phyloP scores from a whole-genome alignment of 1,140 invertebrate species.

The Pantala flavescens region DNA sequence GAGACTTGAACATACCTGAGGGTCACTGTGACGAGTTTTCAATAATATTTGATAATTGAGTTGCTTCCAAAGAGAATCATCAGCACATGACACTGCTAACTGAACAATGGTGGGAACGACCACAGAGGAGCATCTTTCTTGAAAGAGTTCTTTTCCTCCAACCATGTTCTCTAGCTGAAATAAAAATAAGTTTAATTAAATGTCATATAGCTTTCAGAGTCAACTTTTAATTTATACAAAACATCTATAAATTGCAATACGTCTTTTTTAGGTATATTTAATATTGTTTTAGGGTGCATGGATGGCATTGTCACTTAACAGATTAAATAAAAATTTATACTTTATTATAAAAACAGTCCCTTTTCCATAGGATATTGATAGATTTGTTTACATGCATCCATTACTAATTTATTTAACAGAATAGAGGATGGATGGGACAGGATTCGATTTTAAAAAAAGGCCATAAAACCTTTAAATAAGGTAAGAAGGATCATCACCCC shows the following conservation, averaged over 20 bases:
- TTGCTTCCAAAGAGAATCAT: constrained; percentile 79
- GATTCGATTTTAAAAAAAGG: too few relatives aligned
- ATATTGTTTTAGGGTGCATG: too few relatives aligned
- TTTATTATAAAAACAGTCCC: too few relatives aligned
- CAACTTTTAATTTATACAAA: constrained; percentile 14
- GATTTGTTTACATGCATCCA: too few relatives aligned
- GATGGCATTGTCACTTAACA: too few relatives aligned
- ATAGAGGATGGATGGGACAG: too few relatives aligned
- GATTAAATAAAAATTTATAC: too few relatives aligned
- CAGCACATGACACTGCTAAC: constrained; percentile 66
- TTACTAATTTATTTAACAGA: too few relatives aligned
- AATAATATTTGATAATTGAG: constrained; percentile 80
- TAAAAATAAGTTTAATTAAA: constrained; percentile 19
- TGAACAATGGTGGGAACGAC: constrained; percentile 69
- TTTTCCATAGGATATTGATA: too few relatives aligned
- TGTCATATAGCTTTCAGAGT: neutral
- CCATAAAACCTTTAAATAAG: too few relatives aligned
- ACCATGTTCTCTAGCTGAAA: constrained; percentile 62
- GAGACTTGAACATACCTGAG: constrained; percentile 34
- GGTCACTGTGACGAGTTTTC: constrained; percentile 66
- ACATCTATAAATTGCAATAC: neutral
- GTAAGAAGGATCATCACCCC: too few relatives aligned
- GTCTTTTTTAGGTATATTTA: too few relatives aligned
- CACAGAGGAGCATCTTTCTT: constrained; percentile 46
- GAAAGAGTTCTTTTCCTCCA: constrained; percentile 47